Evolutionary conservation across 2,797 vertebrate genomes (phyloP).

Genomic region (Rallus crepitans): DNA sequence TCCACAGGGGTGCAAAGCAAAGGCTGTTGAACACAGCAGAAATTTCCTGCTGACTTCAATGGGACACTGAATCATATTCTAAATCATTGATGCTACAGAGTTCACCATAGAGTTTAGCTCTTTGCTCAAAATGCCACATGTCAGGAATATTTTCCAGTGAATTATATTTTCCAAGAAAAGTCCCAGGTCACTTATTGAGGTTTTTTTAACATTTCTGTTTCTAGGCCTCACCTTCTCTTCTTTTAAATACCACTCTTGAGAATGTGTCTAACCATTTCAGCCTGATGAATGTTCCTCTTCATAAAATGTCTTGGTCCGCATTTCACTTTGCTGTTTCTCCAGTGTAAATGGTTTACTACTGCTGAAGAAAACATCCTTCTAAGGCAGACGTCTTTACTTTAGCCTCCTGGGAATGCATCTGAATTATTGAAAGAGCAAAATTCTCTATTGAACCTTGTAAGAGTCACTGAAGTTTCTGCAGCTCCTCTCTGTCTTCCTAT

Average conservation of each 20-base stretch:
- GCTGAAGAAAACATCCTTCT: background rate
- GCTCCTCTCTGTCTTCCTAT: background rate
- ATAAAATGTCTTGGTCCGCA: background rate
- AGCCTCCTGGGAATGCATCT: background rate
- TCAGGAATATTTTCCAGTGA: background rate
- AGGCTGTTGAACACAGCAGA: background rate
- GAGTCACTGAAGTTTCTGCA: background rate
- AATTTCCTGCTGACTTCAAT: background rate
- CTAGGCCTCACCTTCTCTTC: background rate
- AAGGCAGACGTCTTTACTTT: background rate
- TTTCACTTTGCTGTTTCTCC: background rate
- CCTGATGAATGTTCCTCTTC: background rate
- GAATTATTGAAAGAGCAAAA: background rate
- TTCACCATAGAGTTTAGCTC: background rate
- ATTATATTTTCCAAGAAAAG: background rate
- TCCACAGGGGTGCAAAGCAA: background rate
- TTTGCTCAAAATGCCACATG: background rate
- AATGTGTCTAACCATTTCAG: background rate
- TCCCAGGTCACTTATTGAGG: background rate
- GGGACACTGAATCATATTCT: background rate
- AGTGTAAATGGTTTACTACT: background rate
- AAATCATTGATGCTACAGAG: background rate
- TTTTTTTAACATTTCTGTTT: background rate
- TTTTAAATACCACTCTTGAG: background rate
- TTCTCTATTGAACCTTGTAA: background rate